Evolutionary conservation across 2,797 vertebrate genomes (phyloP), one percentile per base, ranked within the genome.

Genomic region (Arctocebus calabarensis): DNA sequence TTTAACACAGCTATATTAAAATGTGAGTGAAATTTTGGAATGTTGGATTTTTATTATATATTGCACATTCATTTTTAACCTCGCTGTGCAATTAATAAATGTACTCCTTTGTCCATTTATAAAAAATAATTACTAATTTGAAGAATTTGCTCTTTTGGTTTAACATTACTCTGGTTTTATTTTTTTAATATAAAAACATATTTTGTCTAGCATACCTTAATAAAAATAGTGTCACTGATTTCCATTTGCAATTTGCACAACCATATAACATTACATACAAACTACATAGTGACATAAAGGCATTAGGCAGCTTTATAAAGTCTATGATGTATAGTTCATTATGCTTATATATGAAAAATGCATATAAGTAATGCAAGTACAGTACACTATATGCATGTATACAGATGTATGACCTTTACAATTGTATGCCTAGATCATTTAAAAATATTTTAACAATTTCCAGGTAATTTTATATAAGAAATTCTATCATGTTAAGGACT

Each of bases 1-100:
- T 98, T 98, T 93, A 92, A 77, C 91, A 96, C 88, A 97, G 48
- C 55, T 93, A 32, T 40, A 96, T 43, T 73, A 92, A 78, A 96
- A 96, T 61, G 40, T 78, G 79, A 87, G 66, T 71, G 75, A 97
- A 96, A 96, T 97, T 88, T 70, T 94, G 95, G 92, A 97, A 97
- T 97, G 16, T 88, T 88, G 61, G 12, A 68, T 13, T 37, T 82
- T 81, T 94, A 93, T 94, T 98, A 96, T 94, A 97, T 97, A 64
- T 97, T 82, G 43, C 29, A 23, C 0, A 62, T 70, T 71, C 16
- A 45, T 83, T 92, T 73, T 79, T 25, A 84, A 64, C 5, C 40
- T 55, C 7, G 59, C 0, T 84, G 19, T 34, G 11, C 1, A 78
- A 74, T 29, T n/a, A 88, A 68, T 40, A 82, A 85, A 78, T 34